Base-by-base conservation (phyloP, 2,113 vertebrate genomes). In the Echinops telfairi region DNA sequence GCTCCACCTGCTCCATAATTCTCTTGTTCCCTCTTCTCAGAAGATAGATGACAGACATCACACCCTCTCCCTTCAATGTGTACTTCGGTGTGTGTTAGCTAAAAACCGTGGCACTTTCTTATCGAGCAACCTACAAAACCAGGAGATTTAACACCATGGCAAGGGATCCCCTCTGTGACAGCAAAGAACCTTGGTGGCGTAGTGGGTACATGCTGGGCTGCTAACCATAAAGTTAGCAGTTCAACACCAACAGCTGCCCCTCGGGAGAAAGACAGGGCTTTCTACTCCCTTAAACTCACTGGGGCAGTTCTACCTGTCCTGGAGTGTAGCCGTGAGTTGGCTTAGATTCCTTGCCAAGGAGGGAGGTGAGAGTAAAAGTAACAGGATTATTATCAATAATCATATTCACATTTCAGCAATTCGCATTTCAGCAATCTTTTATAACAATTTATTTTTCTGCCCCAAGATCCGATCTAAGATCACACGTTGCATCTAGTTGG, bases 71-170 rank as follows among this genome's bases (percentile, higher is more conserved):
- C 25, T 20, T 4, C 4, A n/a, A n/a, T 80, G 53, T 78, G 23
- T 88, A 90, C 22, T 29, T 80, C 11, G 29, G 2, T 58, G 25
- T 68, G 9, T 23, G 8, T 57, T 87, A 94, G 86, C 53, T 60
- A 68, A 91, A 95, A 76, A 70, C 22, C n/a, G 53, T 19, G 14
- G n/a, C 16, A 71, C 81, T 94, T 93, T 77, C 33, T 90, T 40
- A 40, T 0, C n/a, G 12, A 81, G 7, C n/a, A 22, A 73, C 88
- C 76, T 89, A 91, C 60, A 81, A 93, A 71, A 66, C 43, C 86
- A 76, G 66, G 40, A 86, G 88, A 31, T 88, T 66, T 53, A 62
- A 16, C 38, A 38, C 19, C 47, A 31, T 14, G 70, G 0, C 70
- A 71, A 71, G 15, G 31, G 29, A 15, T 11, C 19, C n/a, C n/a